phyloP scores from a whole-genome alignment of 2,113 vertebrate genomes.

The Centropus unirufus region DNA sequence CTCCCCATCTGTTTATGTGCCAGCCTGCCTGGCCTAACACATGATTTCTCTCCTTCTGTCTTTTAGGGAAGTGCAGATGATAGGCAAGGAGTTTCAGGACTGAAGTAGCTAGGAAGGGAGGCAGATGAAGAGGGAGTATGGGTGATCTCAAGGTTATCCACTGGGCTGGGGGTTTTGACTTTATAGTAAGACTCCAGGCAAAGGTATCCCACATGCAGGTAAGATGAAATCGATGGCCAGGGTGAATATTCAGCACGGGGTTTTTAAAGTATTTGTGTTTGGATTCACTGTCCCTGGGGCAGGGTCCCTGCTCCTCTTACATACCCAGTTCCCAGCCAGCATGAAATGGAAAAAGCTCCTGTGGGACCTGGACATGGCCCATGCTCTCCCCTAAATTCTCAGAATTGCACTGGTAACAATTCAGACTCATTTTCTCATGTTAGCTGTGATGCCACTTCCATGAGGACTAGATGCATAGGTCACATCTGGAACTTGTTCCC shows the following conservation, averaged over 20 bases:
- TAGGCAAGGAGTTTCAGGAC: neutral
- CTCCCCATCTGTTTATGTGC: neutral
- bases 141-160: neutral
- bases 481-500: neutral
- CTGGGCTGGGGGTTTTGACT: neutral
- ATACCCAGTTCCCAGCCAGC: neutral
- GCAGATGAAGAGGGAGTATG: neutral
- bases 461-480: neutral
- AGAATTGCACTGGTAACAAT: neutral
- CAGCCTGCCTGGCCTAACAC: neutral
- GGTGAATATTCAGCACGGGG: neutral
- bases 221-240: neutral
- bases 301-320: neutral
- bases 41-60: neutral
- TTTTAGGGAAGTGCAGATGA: neutral
- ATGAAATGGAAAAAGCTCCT: fast-evolving
- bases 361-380: neutral
- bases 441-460: neutral
- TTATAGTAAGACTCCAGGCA: neutral
- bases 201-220: neutral
- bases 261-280: neutral
- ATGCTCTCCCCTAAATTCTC: fast-evolving
- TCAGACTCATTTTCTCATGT: neutral
- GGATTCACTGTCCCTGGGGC: neutral
- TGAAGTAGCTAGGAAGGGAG: neutral